Conservation (phyloP, 2,888 invertebrate genomes). For the Iselma pallidipennis region DNA sequence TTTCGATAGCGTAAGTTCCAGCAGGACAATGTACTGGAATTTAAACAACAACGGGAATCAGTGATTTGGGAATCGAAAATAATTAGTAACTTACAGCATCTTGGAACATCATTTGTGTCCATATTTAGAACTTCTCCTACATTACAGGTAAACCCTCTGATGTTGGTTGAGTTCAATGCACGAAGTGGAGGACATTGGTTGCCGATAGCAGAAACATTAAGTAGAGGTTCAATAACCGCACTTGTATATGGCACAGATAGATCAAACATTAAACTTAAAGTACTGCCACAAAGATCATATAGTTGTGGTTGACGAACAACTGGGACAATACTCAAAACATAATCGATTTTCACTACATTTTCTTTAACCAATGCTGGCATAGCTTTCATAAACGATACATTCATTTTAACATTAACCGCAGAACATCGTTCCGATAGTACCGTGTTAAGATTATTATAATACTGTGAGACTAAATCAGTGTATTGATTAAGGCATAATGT, state of each 20-base stretch:
- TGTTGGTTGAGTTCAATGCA: slow-evolving; percentile 81
- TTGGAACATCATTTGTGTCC: slow-evolving; percentile 88
- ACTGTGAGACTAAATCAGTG: slow-evolving; percentile 79
- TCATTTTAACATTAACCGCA: slow-evolving; percentile 92
- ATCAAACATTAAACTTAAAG: slow-evolving; percentile 90
- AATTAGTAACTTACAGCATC: slow-evolving; percentile 75
- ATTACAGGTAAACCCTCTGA: slow-evolving; percentile 90
- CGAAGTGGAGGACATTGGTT: slow-evolving; percentile 91
- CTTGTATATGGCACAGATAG: slow-evolving; percentile 91
- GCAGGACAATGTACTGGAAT: slow-evolving; percentile 92
- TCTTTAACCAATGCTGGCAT: slow-evolving; percentile 80
- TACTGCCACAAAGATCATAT: slow-evolving; percentile 94
- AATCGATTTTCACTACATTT: slow-evolving; percentile 89
- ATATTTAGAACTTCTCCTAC: slow-evolving; percentile 93
- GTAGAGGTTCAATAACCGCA: slow-evolving; percentile 83
- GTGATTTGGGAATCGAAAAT: neutral
- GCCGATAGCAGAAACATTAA: slow-evolving; percentile 87
- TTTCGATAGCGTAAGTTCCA: slow-evolving; percentile 89
- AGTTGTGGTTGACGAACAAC: slow-evolving; percentile 87
- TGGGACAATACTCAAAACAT: slow-evolving; percentile 84
- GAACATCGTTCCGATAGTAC: slow-evolving; percentile 90
- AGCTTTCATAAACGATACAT: slow-evolving; percentile 86
- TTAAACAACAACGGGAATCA: slow-evolving; percentile 1
- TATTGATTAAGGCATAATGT: slow-evolving; percentile 83
- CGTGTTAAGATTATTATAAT: slow-evolving; percentile 77